These are phyloP conservation scores for Megalurothrips usitatus DNA, from an alignment of 2,888 invertebrate genomes.

Conservation along the genomic window DNA sequence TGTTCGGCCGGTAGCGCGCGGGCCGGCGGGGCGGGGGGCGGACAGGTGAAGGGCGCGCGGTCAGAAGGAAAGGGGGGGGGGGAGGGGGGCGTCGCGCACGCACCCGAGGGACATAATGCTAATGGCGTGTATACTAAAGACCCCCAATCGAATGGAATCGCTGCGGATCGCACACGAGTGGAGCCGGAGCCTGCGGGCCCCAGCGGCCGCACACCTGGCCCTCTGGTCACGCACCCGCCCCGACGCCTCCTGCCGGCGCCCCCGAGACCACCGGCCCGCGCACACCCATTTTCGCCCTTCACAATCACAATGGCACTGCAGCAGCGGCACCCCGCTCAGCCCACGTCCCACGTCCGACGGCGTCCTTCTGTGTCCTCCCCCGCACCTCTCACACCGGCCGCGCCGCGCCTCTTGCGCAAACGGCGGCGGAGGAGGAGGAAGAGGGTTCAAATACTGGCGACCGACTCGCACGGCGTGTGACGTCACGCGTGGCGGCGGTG, in stretches of 20 bases:
- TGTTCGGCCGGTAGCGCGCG: not conserved
- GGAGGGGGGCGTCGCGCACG: not conserved
- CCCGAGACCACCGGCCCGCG: too few species aligned
- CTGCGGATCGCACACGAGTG: not conserved
- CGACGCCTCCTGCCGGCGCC: not conserved
- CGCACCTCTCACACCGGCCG: not conserved
- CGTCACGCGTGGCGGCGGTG: not conserved
- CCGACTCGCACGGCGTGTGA: too few species aligned
- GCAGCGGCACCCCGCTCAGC: too few species aligned
- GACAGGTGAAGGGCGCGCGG: not conserved
- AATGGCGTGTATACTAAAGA: constrained; percentile 13
- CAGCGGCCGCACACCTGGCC: not conserved
- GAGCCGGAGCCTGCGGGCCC: not conserved
- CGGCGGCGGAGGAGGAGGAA: too few species aligned
- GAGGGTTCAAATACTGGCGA: too few species aligned
- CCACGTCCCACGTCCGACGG: too few species aligned
- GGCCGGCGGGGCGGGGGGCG: not conserved
- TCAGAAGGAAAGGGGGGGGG: not conserved
- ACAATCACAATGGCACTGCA: too few species aligned
- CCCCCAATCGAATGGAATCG: not conserved
- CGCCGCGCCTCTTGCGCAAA: not conserved
- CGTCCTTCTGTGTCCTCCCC: too few species aligned
- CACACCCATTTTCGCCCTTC: too few species aligned
- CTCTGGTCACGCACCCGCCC: too few species aligned
- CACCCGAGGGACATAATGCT: constrained; percentile 2